Percentiles rank a stretch among this genome's conserved stretches.
These are phyloP conservation scores for Silurus glanis DNA, from an alignment of 2,113 vertebrate species.

Conservation along the genomic window DNA sequence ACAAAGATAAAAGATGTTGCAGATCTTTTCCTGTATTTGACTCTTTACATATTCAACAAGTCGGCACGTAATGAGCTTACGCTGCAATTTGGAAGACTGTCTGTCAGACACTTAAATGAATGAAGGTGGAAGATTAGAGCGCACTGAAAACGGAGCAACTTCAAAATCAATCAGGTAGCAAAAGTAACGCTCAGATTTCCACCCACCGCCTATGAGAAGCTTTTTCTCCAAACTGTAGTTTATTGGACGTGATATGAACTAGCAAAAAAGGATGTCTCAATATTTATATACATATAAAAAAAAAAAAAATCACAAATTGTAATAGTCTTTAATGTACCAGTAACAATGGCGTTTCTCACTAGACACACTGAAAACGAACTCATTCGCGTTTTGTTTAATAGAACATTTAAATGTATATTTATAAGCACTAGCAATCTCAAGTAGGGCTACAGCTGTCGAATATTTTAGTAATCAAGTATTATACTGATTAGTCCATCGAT, in stretches of 20 bases:
- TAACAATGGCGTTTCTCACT: background rate
- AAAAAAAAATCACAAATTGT: background rate
- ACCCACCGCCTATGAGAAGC: background rate
- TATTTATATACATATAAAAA: background rate
- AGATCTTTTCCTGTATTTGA: background rate
- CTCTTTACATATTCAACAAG: constrained; percentile 35
- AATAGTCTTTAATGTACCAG: background rate
- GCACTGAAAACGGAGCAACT: background rate
- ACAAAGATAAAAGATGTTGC: background rate
- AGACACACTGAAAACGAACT: background rate
- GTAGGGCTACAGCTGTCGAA: background rate
- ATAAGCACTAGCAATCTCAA: background rate
- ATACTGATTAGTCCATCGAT: too few species aligned
- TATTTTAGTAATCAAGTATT: too few species aligned
- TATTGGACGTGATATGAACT: background rate
- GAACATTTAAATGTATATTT: background rate
- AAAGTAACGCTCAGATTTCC: background rate
- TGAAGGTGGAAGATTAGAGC: background rate
- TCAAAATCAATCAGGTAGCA: constrained; percentile 7
- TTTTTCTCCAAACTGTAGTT: background rate
- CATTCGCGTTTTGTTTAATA: background rate
- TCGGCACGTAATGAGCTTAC: background rate
- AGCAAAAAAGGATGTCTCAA: background rate
- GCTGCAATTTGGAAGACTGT: background rate
- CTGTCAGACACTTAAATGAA: background rate